Percentiles rank a stretch among this genome's conserved stretches.
phyloP scores from a whole-genome alignment of 2,888 invertebrate genomes.

The Oasisia sp. region DNA sequence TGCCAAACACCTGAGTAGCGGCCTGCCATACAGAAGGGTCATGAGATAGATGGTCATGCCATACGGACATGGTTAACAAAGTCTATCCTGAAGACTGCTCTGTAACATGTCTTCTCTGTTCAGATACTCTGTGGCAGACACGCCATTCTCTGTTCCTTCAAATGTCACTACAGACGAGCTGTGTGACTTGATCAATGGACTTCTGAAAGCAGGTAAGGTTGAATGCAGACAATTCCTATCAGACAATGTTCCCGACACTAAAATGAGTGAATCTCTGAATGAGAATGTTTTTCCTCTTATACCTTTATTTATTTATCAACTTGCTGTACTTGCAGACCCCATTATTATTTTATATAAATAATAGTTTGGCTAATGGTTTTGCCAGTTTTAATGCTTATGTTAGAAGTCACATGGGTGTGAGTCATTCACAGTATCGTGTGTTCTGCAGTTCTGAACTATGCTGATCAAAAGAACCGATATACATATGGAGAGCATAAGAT shows the following conservation, averaged over 20 bases:
- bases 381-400: not conserved
- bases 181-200: constrained; percentile 82
- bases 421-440: not conserved
- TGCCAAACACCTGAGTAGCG: no score
- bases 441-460: not conserved
- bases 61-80: not conserved
- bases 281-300: not conserved
- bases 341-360: no score
- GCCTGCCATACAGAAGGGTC: no score
- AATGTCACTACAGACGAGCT: constrained; percentile 77
- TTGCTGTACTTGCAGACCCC: no score
- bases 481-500: not conserved
- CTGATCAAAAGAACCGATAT: no score
- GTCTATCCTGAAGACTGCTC: not conserved
- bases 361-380: no score
- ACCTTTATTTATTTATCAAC: no score
- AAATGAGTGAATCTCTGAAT: not conserved
- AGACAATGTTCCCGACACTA: not conserved
- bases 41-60: no score
- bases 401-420: not conserved
- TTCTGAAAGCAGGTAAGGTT: constrained; percentile 72
- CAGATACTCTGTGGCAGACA: constrained; percentile 89
- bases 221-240: not conserved
- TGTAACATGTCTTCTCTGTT: constrained; percentile 49
- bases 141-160: constrained; percentile 83